A percentile compares a stretch with the other conserved stretches of the same genome.
These are phyloP conservation scores for Heterotilapia buettikoferi DNA, from an alignment of 2,113 vertebrate species.

Conservation along the genomic window DNA sequence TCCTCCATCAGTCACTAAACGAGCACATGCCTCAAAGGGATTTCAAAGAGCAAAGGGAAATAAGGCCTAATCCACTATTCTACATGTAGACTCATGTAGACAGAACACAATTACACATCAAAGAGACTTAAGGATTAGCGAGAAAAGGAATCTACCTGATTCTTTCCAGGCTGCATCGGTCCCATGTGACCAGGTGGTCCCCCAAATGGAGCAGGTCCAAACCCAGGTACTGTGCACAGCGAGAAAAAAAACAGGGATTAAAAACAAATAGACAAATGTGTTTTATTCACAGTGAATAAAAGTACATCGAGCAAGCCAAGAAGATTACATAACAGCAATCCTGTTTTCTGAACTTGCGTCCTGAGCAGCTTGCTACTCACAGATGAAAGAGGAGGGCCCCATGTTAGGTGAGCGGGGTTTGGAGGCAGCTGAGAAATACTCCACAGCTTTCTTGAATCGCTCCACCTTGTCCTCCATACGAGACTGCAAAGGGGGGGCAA, in stretches of 20 bases:
- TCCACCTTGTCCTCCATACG: slow-evolving; percentile 90
- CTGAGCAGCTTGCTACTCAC: slow-evolving; percentile 69
- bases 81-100: neutral
- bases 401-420: slow-evolving; percentile 80
- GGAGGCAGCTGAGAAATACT: slow-evolving; percentile 87
- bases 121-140: neutral
- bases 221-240: slow-evolving; percentile 73
- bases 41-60: neutral
- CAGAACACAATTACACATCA: neutral
- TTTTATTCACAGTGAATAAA: neutral
- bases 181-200: slow-evolving; percentile 80
- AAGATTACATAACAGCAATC: neutral
- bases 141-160: slow-evolving; percentile 69
- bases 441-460: slow-evolving; percentile 90
- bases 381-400: slow-evolving; percentile 79
- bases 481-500: slow-evolving; percentile 67
- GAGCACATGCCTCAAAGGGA: slow-evolving; percentile 11
- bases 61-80: neutral
- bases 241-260: neutral
- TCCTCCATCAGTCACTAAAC: neutral
- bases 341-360: neutral
- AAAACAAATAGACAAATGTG: neutral
- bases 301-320: neutral
- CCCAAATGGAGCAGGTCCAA: slow-evolving; percentile 79
- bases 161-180: slow-evolving; percentile 78